Percentiles rank a stretch among this genome's conserved stretches.
Evolutionary conservation across 2,113 vertebrate genomes (phyloP).

Genomic region (Bucco capensis): DNA sequence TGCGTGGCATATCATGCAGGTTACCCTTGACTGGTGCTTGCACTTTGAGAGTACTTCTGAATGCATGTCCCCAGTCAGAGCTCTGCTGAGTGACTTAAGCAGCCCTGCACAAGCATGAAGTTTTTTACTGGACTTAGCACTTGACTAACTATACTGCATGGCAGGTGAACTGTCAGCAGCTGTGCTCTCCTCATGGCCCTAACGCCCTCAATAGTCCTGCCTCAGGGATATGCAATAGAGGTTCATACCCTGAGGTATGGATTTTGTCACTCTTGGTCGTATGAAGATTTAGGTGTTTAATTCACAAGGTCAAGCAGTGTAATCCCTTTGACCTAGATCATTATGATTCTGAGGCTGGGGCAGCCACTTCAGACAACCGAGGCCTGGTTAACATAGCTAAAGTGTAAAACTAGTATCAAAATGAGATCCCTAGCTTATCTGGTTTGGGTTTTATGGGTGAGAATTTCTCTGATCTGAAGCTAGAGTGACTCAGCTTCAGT

Average conservation of each 20-base stretch:
- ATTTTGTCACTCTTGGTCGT: background rate
- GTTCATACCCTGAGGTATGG: too few species aligned
- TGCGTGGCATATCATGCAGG: background rate
- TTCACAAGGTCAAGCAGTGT: background rate
- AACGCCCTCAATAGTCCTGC: background rate
- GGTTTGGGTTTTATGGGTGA: background rate
- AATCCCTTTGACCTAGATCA: background rate
- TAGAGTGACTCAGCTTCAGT: background rate
- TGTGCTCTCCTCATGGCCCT: background rate
- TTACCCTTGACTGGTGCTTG: background rate
- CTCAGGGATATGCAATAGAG: background rate
- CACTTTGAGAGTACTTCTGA: background rate
- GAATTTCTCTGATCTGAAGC: background rate
- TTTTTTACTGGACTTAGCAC: background rate
- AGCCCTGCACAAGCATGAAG: background rate
- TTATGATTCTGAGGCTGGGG: background rate
- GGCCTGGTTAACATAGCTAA: background rate
- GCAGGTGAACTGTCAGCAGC: background rate
- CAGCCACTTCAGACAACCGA: background rate
- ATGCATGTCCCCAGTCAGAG: accelerated
- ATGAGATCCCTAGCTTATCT: background rate
- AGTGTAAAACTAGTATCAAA: background rate
- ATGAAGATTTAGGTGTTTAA: background rate
- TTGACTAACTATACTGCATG: background rate
- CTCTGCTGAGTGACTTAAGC: background rate